Evolutionary conservation across 2,113 vertebrate genomes (phyloP), one percentile per base, ranked within the genome.

Genomic region (Grammomys surdaster): DNA sequence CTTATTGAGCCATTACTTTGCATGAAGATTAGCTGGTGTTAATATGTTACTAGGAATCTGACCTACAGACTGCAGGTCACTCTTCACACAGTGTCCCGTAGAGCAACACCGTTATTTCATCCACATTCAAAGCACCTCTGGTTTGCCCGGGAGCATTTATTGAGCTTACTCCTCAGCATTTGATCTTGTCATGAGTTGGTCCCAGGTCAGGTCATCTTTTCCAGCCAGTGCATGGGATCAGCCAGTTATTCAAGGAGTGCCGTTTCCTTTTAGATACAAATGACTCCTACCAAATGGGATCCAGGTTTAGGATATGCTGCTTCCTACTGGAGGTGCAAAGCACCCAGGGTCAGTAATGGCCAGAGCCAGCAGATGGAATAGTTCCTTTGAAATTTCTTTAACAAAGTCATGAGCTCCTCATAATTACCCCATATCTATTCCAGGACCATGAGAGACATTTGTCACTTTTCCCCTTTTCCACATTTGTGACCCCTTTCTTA

Each of bases 301-400:
- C 26, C 0, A 9, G 51, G 43, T 10, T 33, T 13, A 5, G 0
- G 33, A 5, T 24, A 5, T 56, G 19, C 43, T 9, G 2, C 2
- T 26, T 65, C n/a, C 36, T 63, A 0, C n/a, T 5, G n/a, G 13
- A 36, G 14, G 31, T 65, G 31, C 36, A 3, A 1, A 1, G 12
- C 7, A 17, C 70, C 28, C 22, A 28, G 9, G 46, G 46, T 2
- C 3, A 78, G 26, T 36, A 8, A 1, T 24, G 28, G 13, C 3
- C 3, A 28, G n/a, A 85, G 36, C 33, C 58, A 28, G 70, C 60
- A 77, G n/a, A 28, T 2, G 31, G 0, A 2, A 5, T 0, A 3
- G 7, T 70, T 60, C 9, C n/a, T 46, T 69, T 69, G 54, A 24
- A 58, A 4, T 91, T 91, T 81, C n/a, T 88, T 78, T n/a, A 51